Base-by-base conservation (phyloP, 2,888 invertebrate genomes). In the Argyresthia albistria region DNA sequence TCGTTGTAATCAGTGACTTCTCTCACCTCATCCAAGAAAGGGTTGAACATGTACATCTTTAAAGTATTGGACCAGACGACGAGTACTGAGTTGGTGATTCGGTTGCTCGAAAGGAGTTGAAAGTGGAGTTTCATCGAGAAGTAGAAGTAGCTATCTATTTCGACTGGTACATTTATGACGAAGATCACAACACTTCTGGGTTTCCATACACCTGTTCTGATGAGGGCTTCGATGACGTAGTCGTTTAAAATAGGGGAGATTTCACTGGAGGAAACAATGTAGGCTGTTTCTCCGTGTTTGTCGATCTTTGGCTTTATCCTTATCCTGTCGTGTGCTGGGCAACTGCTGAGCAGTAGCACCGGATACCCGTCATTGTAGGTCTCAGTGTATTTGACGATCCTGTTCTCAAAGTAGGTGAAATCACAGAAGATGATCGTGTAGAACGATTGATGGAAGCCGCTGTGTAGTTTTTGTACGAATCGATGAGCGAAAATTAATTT, bases 21-120 rank as follows among this genome's bases (percentile, higher is more conserved):
- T 43, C 67, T 65, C 42, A 89, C 76, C 58, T 79, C 61, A 25
- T 80, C 61, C 0, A 72, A 66, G 56, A 88, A 90, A 0, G 88
- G 88, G 60, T 89, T 89, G 57, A 89, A 90, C 0, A 82, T 78
- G 57, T 82, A 90, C 51, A 88, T 76, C 58, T 76, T 78, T 25
- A 89, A 62, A 1, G 69, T 63, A 8, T 70, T 66, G 11, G 71
- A 60, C 69, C 68, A 74, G 11, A 83, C 52, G 48, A 84, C 67
- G 8, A 88, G 60, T 1, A 87, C 76, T 0, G 84, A 84, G 59
- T 90, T 90, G 0, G 90, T 74, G 8, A 90, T 70, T 67, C 88
- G 88, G 54, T 76, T 77, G 43, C 80, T 79, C 88, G 89, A 89
- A 43, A 90, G 75, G 12, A 84, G 65, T 54, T 77, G 65, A 50